Conservation (phyloP, 2,113 vertebrate species). For the Toxotes jaculatrix region DNA sequence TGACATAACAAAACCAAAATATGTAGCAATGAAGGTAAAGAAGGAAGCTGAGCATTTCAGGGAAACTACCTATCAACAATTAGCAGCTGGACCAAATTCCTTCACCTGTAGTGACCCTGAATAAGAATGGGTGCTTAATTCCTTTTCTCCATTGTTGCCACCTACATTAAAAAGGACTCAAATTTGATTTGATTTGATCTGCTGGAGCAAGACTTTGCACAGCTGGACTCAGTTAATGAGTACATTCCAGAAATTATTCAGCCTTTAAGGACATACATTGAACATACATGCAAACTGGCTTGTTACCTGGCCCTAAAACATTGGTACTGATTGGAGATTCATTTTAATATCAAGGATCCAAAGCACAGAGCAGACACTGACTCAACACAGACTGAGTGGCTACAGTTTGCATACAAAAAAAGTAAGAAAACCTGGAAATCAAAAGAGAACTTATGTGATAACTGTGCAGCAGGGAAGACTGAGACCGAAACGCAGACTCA, state of each 20-base stretch:
- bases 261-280: not conserved
- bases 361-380: not conserved
- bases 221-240: conserved; percentile 65
- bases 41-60: not conserved
- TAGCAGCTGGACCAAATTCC: conserved; percentile 30
- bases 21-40: no score
- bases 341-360: conserved; percentile 14
- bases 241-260: conserved; percentile 2
- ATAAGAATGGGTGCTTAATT: conserved; percentile 23
- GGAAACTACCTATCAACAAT: not conserved
- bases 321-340: conserved; percentile 16
- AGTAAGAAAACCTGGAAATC: not conserved
- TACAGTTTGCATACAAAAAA: not conserved
- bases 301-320: conserved; percentile 5
- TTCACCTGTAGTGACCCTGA: conserved; percentile 48
- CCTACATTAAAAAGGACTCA: conserved; percentile 7
- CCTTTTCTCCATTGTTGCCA: conserved; percentile 14
- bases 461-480: not conserved
- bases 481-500: not conserved
- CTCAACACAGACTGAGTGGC: not conserved
- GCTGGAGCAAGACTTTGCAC: conserved; percentile 41
- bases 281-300: not conserved
- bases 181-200: conserved; percentile 56
- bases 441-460: not conserved
- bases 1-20: not conserved